Conservation (phyloP, 2,888 invertebrate genomes). For the Heliothis peltigera region DNA sequence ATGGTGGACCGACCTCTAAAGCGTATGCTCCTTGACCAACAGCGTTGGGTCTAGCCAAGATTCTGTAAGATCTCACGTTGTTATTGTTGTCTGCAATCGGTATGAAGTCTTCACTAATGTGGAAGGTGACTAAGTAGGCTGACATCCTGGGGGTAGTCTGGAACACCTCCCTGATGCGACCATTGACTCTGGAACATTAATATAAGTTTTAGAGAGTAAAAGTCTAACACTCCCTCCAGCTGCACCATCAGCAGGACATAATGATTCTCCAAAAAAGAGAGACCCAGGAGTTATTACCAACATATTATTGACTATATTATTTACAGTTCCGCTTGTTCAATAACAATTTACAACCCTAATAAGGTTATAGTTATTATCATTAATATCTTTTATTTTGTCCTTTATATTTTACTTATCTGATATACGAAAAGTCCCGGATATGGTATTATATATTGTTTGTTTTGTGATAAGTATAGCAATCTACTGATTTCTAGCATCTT, state of each 20-base stretch:
- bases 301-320: neutral
- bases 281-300: too few species aligned
- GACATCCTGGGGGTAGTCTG: conserved; percentile 93
- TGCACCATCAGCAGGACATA: too few species aligned
- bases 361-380: conserved; percentile 12
- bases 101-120: conserved; percentile 82
- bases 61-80: conserved; percentile 74
- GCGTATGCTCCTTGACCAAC: conserved; percentile 82
- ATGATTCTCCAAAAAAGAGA: too few species aligned
- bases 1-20: conserved; percentile 80
- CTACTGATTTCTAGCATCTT: too few species aligned
- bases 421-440: neutral
- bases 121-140: conserved; percentile 95
- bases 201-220: too few species aligned
- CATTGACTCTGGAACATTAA: conserved; percentile 69
- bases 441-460: neutral
- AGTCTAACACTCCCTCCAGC: too few species aligned
- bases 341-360: neutral
- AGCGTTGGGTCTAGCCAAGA: conserved; percentile 81
- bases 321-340: neutral
- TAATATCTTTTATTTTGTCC: conserved; percentile 1
- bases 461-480: neutral
- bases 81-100: conserved; percentile 80
- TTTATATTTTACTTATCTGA: conserved; percentile 8
- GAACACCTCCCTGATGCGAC: conserved; percentile 83